Base-by-base conservation (phyloP, 2,797 vertebrate genomes). In the Peromyscus attwateri region DNA sequence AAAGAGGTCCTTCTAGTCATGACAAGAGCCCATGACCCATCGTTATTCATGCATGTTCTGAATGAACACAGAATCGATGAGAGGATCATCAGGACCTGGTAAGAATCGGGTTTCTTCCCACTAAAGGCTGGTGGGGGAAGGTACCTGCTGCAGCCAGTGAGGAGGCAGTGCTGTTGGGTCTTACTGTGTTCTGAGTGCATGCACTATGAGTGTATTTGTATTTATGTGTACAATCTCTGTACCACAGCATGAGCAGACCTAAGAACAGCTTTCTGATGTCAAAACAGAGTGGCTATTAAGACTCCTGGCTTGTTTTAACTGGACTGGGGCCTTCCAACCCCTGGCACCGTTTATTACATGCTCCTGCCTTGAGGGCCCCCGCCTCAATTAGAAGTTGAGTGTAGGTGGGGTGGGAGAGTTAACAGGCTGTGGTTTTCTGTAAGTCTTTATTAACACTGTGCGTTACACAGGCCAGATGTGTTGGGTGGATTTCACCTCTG, bases 231-330 rank as follows among this genome's bases (percentile, higher is more conserved):
- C 55, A 91, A 23, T 77, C n/a, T 81, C 29, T 66, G 87, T 29
- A 76, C 34, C 64, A 68, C 52, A 94, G 34, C 92, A 94, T 91
- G 71, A 94, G 46, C 34, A 91, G 68, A 95, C 92, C 40, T 31
- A 95, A 87, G 70, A 95, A 83, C 29, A 31, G 37, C 80, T 96
- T 97, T 93, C 62, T 57, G 40, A 88, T 96, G 85, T 89, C 88
- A 94, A 95, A 95, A 93, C 12, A 73, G 52, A 66, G 68, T 87
- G 84, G 85, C 64, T 75, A n/a, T 91, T 89, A 88, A 4, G 2
- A 83, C 71, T 96, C 76, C 62, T 87, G 95, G 87, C 85, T 96
- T 89, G 85, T 97, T 98, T 97, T 94, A 77, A 81, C 89, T 97
- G 93, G 94, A 95, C 66, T 66, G 16, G 31, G 52, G 81, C 83